These are phyloP conservation scores for Vanessa cardui DNA, from an alignment of 2,888 invertebrate species.

Conservation along the genomic window DNA sequence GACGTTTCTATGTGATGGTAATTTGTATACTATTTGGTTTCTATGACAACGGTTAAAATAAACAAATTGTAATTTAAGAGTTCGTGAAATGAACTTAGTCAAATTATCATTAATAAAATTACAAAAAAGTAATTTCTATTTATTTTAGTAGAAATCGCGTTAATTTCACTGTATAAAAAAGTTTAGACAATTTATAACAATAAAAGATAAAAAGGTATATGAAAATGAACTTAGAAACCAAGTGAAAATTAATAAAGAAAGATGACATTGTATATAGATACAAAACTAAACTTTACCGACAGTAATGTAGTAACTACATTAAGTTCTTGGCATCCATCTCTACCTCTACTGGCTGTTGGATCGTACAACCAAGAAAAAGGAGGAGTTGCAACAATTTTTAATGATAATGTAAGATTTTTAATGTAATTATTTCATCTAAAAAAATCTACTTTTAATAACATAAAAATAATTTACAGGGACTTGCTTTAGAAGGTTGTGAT, in stretches of 20 bases:
- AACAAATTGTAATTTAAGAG: neutral
- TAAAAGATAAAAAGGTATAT: neutral
- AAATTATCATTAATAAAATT: no score
- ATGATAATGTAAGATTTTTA: conserved; percentile 88
- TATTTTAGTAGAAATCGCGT: no score
- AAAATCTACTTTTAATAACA: neutral
- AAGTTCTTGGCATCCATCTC: conserved; percentile 91
- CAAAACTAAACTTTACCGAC: conserved; percentile 89
- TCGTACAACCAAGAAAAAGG: conserved; percentile 94
- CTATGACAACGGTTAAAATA: neutral
- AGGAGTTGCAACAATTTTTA: conserved; percentile 93
- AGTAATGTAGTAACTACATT: conserved; percentile 90
- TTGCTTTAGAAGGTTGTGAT: conserved; percentile 88
- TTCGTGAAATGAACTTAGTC: neutral
- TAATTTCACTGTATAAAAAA: no score
- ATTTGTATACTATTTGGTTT: neutral
- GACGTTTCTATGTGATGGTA: neutral
- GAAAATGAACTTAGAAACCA: neutral
- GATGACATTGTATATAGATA: conserved; percentile 94
- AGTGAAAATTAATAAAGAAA: conserved; percentile 31
- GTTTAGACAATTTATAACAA: no score
- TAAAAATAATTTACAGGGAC: conserved; percentile 82
- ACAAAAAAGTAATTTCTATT: no score
- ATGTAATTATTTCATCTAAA: conserved; percentile 17
- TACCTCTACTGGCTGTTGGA: conserved; percentile 92